phyloP scores from a whole-genome alignment of 2,888 invertebrate species.

The Hipparchia semele region DNA sequence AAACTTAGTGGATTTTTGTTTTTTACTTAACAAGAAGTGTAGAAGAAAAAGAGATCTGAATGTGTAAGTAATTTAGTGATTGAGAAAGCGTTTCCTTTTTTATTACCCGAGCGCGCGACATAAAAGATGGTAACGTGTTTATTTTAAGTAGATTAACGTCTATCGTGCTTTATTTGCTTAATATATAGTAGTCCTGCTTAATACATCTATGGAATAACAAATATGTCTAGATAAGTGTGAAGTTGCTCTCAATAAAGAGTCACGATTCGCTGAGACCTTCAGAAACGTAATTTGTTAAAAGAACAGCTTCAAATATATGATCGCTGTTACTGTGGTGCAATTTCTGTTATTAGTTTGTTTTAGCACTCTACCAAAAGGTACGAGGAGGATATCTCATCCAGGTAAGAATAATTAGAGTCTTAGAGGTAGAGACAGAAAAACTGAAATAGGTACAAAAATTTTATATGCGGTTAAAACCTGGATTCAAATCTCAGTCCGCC shows the following conservation, averaged over 20 bases:
- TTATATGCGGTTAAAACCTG: too few species aligned
- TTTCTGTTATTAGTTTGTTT: slow-evolving; percentile 1
- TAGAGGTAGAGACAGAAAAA: too few species aligned
- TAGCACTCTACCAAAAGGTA: neutral
- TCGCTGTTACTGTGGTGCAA: slow-evolving; percentile 16
- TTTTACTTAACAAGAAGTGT: too few species aligned
- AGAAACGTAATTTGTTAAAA: slow-evolving; percentile 61
- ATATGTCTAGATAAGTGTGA: slow-evolving; percentile 37
- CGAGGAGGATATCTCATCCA: neutral
- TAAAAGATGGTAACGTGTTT: too few species aligned
- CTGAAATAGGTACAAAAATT: too few species aligned
- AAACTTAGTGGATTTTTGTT: neutral
- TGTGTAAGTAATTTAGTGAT: too few species aligned
- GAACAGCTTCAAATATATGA: slow-evolving; percentile 53
- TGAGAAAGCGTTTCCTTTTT: neutral
- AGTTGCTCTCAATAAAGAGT: slow-evolving; percentile 40
- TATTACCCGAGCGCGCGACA: too few species aligned
- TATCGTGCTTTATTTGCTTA: slow-evolving; percentile 27
- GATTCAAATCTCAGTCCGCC: too few species aligned
- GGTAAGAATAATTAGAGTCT: too few species aligned
- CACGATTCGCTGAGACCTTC: slow-evolving; percentile 42
- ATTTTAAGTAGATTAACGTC: slow-evolving; percentile 3
- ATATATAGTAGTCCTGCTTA: slow-evolving; percentile 29
- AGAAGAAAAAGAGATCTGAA: too few species aligned
- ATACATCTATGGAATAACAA: slow-evolving; percentile 30